phyloP scores from a whole-genome alignment of 2,113 vertebrate species.

The Bubo scandiacus region DNA sequence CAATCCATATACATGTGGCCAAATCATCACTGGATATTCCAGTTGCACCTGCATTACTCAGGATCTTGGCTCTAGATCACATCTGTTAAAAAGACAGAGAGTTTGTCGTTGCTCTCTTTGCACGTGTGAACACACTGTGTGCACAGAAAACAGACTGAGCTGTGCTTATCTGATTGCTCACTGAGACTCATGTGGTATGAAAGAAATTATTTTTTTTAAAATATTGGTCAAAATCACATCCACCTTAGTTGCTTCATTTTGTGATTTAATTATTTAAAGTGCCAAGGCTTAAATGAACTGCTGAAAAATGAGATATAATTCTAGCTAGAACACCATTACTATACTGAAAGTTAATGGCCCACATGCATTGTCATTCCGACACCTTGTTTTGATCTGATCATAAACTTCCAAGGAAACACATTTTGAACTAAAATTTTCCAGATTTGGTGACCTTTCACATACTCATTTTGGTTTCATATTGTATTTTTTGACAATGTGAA shows the following conservation, averaged over 20 bases:
- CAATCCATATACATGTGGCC: background rate
- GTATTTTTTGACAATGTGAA: background rate
- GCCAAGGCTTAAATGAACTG: background rate
- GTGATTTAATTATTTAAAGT: slow-evolving; percentile 33
- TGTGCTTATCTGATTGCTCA: background rate
- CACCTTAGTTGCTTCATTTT: background rate
- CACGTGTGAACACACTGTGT: background rate
- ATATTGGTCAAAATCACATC: background rate
- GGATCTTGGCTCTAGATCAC: background rate
- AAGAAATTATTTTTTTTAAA: background rate
- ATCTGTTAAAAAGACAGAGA: background rate
- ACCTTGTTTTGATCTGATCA: background rate
- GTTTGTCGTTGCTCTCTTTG: background rate
- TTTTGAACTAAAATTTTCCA: background rate
- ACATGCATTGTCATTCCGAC: background rate
- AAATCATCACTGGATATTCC: background rate
- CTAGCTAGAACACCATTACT: background rate
- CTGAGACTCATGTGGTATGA: background rate
- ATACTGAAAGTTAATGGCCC: background rate
- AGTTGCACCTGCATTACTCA: slow-evolving; percentile 17
- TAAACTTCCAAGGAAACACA: background rate
- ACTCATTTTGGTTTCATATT: background rate
- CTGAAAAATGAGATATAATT: background rate
- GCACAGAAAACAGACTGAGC: background rate
- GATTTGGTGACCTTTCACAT: background rate